phyloP scores from a whole-genome alignment of 2,888 invertebrate species.

The Phaonia tiefii region DNA sequence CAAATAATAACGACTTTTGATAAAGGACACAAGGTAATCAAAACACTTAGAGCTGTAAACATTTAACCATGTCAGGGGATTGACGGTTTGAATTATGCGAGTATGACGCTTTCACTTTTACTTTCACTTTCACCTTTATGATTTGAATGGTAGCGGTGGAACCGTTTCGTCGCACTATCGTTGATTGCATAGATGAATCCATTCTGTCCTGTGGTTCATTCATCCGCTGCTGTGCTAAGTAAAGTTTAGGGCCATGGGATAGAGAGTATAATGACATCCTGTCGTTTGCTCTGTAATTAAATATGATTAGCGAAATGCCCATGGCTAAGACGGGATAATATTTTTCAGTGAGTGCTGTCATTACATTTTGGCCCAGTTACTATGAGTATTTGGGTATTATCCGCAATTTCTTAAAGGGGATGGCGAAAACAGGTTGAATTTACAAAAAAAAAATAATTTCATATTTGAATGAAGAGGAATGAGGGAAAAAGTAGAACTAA shows the following conservation, averaged over 20 bases:
- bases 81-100: conserved; percentile 38
- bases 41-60: background rate
- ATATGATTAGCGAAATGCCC: conserved; percentile 60
- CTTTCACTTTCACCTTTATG: no score
- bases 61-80: conserved; percentile 36
- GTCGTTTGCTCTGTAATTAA: conserved; percentile 58
- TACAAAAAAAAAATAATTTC: no score
- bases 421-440: no score
- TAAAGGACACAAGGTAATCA: conserved; percentile 21
- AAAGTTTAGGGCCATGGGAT: conserved; percentile 58
- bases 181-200: background rate
- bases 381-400: no score
- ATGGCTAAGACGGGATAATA: conserved; percentile 34
- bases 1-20: background rate
- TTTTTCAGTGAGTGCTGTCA: no score
- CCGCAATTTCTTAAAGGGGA: no score
- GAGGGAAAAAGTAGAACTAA: no score
- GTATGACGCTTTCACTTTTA: conserved; percentile 36
- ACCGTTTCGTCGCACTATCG: background rate
- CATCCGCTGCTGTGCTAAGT: conserved; percentile 40
- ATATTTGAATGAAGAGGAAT: no score
- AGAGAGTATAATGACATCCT: conserved; percentile 64
- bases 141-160: background rate
- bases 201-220: background rate
- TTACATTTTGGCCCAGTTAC: no score